Conservation (phyloP, 2,113 vertebrate species). For the Pedionomus torquatus region DNA sequence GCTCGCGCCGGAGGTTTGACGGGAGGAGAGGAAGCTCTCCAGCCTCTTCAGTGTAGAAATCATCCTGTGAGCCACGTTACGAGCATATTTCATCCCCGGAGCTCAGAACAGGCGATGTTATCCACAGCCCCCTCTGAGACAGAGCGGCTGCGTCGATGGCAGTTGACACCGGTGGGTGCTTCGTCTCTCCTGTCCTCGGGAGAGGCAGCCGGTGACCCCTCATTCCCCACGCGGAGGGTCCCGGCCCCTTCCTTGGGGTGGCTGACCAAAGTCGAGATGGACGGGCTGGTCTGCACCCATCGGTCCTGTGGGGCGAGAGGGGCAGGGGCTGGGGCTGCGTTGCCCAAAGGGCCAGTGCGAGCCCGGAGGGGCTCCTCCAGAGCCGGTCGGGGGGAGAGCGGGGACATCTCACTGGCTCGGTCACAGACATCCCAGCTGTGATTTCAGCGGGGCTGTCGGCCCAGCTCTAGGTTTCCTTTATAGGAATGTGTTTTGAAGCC, state of each 20-base stretch:
- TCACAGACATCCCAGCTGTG: accelerated
- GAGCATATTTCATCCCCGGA: not conserved
- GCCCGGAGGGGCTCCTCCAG: accelerated
- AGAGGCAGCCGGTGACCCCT: not conserved
- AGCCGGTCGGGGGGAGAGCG: accelerated
- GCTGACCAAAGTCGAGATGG: accelerated
- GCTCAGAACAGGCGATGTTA: accelerated
- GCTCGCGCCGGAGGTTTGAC: not conserved
- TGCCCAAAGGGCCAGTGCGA: accelerated
- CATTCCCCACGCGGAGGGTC: accelerated
- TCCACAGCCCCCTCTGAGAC: not conserved
- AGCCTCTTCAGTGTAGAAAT: not conserved
- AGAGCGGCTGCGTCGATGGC: not conserved
- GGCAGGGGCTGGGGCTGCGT: accelerated
- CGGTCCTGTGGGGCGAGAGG: accelerated
- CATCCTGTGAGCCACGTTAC: accelerated
- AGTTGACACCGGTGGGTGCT: accelerated
- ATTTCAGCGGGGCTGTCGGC: not conserved
- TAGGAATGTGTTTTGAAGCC: accelerated
- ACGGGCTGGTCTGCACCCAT: accelerated
- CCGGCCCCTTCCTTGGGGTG: accelerated
- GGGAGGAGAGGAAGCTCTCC: not conserved
- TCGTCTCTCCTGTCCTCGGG: accelerated
- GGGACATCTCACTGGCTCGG: accelerated
- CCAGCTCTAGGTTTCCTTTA: accelerated